Base-by-base conservation (phyloP, 37 sponge, comb jelly and placozoan species). In the Chondrilla cf. caribensis region DNA sequence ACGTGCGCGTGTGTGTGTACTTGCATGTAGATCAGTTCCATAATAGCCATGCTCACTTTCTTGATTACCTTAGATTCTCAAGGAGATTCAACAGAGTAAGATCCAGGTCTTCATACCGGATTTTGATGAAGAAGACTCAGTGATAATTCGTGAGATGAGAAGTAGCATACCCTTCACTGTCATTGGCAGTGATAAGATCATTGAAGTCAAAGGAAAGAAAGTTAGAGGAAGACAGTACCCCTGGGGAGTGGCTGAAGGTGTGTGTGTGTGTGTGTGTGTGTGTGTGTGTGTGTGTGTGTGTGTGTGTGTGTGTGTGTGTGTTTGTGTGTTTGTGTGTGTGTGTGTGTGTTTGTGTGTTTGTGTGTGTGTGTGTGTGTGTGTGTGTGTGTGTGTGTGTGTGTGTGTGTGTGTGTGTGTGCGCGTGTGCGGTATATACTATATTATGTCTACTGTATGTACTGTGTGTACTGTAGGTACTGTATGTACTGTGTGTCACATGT, bases 161-260 rank as follows among this genome's bases (percentile, higher is more conserved):
- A 84, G 82, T 5, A 77, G 79, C 29, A 83, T 96, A 2, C 99
- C 99, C 15, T 91, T 96, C 66, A 92, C 93, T 7, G 86, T 98
- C 18, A 87, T 98, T 22, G 96, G 96, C 29, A 92, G 95, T 72
- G 93, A 93, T 83, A 93, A 84, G 14, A 60, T 98, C 54, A 79
- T 96, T 51, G 99, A 96, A 60, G 95, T 96, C 58, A 89, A 90
- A 38, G 96, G 96, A 21, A 98, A 98, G 86, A 87, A 95, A 47
- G 93, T 98, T 38, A 87, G 97, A 38, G 99, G 96, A 15, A 87
- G 99, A 15, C 90, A 92, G 67, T 98, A 98, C 68, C 99, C 99
- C 9, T 98, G 99, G 99, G 99, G 99, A 32, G 94, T 98, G 57
- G 99, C 95, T 21, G 99, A 98, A 83, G 92, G 95, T 94, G 58